Evolutionary conservation across 37 sponge, comb jelly and placozoan species (phyloP), one percentile per base, ranked within the genome.

Genomic region (Ephydatia muelleri): DNA sequence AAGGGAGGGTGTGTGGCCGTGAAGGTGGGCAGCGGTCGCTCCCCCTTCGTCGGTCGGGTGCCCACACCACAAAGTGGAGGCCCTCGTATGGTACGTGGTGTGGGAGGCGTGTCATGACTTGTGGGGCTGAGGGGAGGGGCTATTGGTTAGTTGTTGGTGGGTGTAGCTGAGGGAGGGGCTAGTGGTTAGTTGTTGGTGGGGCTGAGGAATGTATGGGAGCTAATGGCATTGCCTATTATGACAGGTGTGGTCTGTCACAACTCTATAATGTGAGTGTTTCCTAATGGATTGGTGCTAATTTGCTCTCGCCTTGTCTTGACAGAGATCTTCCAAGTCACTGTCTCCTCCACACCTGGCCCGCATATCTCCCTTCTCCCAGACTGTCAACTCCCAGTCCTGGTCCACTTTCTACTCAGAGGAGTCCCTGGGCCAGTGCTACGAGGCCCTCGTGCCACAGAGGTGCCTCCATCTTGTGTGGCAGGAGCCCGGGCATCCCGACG

Each of bases 391-490:
- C 26, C 84, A 77, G 28, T 88, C 93, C 23, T 88, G 89, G 89
- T 86, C 86, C 40, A 88, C 93, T 65, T 79, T 89, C 48, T 93
- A 84, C 87, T 86, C 87, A 8, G 92, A 88, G 65, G 89, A 85
- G 73, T 85, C 89, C 26, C 78, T 92, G 69, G 88, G 88, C 0
- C 70, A 70, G 27, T 67, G 38, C 5, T 75, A 82, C 2, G 88
- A 92, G 31, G 88, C 92, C 3, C 80, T 92, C 0, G 28, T 92
- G 32, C 92, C 92, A 32, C 88, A 92, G 65, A 65, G 70, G 34
- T 92, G 92, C 78, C 38, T 92, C 38, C 85, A 85, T 19, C 76
- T 31, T 31, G 65, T 91, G 34, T 91, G 91, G 91, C 9, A 26
- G 64, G 80, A 88, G 73, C 38, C 33, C 8, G 82, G 28, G 33